These are phyloP conservation scores for Lampris incognitus DNA, from an alignment of 2,113 vertebrate genomes.

Conservation along the genomic window DNA sequence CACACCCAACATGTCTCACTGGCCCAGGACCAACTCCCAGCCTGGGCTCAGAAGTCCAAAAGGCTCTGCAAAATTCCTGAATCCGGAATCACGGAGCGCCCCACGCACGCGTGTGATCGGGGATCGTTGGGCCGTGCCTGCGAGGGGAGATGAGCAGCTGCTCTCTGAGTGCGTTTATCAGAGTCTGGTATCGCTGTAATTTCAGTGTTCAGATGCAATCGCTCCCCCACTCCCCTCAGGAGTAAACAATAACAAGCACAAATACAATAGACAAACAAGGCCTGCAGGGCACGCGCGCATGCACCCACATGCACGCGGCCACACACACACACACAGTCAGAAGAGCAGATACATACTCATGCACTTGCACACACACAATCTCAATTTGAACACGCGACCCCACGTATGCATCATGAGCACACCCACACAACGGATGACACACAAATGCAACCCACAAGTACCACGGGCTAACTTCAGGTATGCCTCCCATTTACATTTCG, in stretches of 20 bases:
- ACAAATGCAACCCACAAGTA: slow-evolving; percentile 31
- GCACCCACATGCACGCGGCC: slow-evolving; percentile 20
- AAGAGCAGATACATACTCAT: slow-evolving; percentile 7
- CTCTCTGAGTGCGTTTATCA: slow-evolving; percentile 76
- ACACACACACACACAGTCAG: slow-evolving; percentile 13
- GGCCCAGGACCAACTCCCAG: too few relatives aligned
- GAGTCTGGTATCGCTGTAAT: slow-evolving; percentile 81
- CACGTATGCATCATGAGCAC: background rate
- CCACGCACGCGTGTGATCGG: slow-evolving; percentile 20
- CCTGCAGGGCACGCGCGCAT: slow-evolving; percentile 69
- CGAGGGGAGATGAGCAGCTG: slow-evolving; percentile 52
- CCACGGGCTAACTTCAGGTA: background rate
- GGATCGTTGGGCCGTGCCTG: slow-evolving; percentile 19
- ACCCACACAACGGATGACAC: slow-evolving; percentile 20
- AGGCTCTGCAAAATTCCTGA: background rate
- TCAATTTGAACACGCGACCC: background rate
- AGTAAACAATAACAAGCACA: slow-evolving; percentile 83
- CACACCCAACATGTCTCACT: too few relatives aligned
- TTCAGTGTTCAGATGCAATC: slow-evolving; percentile 86
- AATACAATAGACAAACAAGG: slow-evolving; percentile 83
- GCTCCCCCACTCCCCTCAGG: slow-evolving; percentile 74
- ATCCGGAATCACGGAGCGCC: slow-evolving; percentile 8
- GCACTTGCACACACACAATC: background rate
- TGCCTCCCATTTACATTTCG: too few relatives aligned
- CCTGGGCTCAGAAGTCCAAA: too few relatives aligned